Evolutionary conservation across 2,113 vertebrate genomes (phyloP).

Genomic region (Sorex fumeus): DNA sequence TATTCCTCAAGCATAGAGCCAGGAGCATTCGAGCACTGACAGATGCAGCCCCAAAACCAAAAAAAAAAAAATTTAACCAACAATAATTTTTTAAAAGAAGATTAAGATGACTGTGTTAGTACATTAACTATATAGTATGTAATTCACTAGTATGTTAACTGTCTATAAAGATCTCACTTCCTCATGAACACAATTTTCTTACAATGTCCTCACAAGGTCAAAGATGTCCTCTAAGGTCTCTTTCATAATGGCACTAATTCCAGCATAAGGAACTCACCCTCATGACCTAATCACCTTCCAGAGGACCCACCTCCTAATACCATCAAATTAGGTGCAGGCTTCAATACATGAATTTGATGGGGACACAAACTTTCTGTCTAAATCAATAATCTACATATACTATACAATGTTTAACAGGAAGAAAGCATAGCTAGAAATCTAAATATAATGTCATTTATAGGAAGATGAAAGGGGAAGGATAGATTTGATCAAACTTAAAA

Average conservation of each 20-base stretch:
- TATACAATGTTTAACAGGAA: background rate
- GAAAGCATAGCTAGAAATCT: background rate
- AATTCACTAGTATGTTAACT: background rate
- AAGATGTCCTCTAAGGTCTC: background rate
- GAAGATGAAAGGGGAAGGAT: no score
- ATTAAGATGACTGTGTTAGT: background rate
- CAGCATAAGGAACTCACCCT: no score
- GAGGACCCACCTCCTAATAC: background rate
- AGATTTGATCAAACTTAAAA: background rate
- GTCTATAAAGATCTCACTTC: background rate
- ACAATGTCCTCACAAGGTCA: background rate
- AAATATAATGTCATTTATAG: background rate
- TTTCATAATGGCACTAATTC: background rate
- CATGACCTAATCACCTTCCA: background rate
- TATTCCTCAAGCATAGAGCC: no score
- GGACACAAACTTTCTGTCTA: background rate
- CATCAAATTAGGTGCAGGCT: background rate
- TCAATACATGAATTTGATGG: background rate
- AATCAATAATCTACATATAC: background rate
- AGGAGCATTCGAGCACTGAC: no score
- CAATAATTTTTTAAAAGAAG: background rate
- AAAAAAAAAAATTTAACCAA: no score
- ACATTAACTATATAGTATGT: no score
- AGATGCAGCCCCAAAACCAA: no score
- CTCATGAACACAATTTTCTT: background rate